Base-by-base conservation (phyloP, 2,888 invertebrate genomes). In the Belgica antarctica region DNA sequence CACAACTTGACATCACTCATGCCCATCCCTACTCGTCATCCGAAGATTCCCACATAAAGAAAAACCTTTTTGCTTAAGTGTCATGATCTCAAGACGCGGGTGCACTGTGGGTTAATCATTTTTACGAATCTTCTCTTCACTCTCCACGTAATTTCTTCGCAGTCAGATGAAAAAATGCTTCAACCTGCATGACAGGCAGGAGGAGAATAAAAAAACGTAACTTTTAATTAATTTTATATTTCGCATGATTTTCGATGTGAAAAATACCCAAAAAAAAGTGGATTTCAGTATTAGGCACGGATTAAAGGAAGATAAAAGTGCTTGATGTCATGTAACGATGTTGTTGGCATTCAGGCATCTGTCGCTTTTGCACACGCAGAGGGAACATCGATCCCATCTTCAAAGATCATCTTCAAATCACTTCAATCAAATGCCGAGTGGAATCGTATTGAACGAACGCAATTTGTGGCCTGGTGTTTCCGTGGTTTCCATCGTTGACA, bases 51-150 rank as follows among this genome's bases (percentile, higher is more conserved):
- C 52, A 52, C 52, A 52, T 52, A 22, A 52, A 52, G 22, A 19
- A 52, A 52, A 52, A 52, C 52, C 52, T 41, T 41, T 41, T 15
- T 8, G 22, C 52, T 52, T 17, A 4, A 52, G 52, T 52, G 52
- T 52, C 52, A 52, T 52, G 52, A 52, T 52, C 52, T n/a, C 10
- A 25, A 63, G 36, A 66, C 65, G 47, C 65, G 65, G 65, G 65
- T 34, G 65, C 65, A 66, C 28, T 28, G 4, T 19, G 27, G 65
- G 65, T 66, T 66, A 66, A 66, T 66, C 47, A 66, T 28, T 47
- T 15, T n/a, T 61, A 52, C 52, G 52, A 52, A 52, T 52, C 52
- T 19, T 31, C 34, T 31, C 34, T 31, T 31, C 7, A 8, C 52
- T 52, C 22, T 52, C 22, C 8, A 8, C 59, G 25, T 24, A 59